A percentile compares a stretch with the other conserved stretches of the same genome.
phyloP scores from a whole-genome alignment of 53 echinoderm and acorn worm genomes.

The Crossaster papposus region DNA sequence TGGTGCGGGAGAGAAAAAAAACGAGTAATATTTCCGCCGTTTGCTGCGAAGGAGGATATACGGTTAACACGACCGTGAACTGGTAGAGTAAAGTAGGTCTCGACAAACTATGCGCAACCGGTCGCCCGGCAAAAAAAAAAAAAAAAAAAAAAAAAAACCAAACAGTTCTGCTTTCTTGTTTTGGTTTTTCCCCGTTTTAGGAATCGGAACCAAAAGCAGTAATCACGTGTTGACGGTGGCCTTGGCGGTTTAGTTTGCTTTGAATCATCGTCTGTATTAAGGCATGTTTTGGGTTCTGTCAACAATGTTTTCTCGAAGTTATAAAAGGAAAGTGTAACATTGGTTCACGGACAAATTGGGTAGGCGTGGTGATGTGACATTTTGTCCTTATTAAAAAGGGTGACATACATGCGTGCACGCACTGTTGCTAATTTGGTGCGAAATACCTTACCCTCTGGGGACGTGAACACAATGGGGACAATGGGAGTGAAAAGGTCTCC shows the following conservation, averaged over 20 bases:
- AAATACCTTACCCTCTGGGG: too few relatives aligned
- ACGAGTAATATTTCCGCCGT: constrained; percentile 27
- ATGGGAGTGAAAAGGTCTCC: too few relatives aligned
- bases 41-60: constrained; percentile 11
- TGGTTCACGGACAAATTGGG: constrained; percentile 11
- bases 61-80: constrained; percentile 38
- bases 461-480: too few relatives aligned
- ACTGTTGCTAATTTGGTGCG: too few relatives aligned
- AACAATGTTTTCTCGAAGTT: not conserved
- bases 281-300: not conserved
- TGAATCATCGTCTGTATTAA: not conserved
- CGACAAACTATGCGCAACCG: constrained; percentile 22
- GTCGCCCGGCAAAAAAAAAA: not conserved
- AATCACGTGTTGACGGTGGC: constrained; percentile 13
- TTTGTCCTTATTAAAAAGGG: not conserved
- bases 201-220: not conserved
- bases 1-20: constrained; percentile 10
- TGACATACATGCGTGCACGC: too few relatives aligned
- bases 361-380: not conserved
- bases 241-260: not conserved
- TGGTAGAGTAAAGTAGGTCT: constrained; percentile 26
- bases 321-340: constrained; percentile 21
- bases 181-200: constrained; percentile 2
- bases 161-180: not conserved
- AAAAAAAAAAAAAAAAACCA: too few relatives aligned